Evolutionary conservation across 1,140 invertebrate genomes (phyloP), one percentile per base, ranked within the genome.

Genomic region (Nilaparvata lugens): DNA sequence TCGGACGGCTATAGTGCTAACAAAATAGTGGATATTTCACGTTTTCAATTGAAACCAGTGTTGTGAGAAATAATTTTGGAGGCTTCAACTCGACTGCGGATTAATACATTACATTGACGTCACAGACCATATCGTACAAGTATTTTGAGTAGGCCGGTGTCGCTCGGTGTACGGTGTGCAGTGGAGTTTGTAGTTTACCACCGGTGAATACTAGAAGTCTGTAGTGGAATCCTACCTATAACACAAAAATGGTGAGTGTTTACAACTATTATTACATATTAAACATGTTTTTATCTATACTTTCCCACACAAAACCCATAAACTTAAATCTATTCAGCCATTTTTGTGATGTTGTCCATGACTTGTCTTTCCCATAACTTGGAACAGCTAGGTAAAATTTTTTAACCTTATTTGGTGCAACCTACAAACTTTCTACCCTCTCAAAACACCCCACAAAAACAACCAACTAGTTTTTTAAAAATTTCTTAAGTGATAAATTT

Each of bases 191-290:
- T 67, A 67, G 64, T 67, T 65, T 62, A 63, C 63, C 61, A 64
- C 64, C 56, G 60, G 64, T 66, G 65, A 66, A 65, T 66, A 67
- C 61, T 66, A 67, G 31, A 11, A 35, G 64, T 63, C 62, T 60
- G 59, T 66, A 66, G 65, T 66, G 52, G 59, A 56, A 67, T 64
- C 58, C 58, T 35, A 57, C 52, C 63, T 60, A 45, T 61, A 64
- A 60, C 61, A 60, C 63, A 58, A 62, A 65, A 62, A 69, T 69
- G 68, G 68, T 69, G 61, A 69, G 68, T 69, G 24, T 59, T 38
- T 13, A n/a, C 21, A n/a, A n/a, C 11, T 28, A 23, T 18, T 53
- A 25, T 53, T 14, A 16, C 19, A 35, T 11, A 11, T 35, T 1
- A 35, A 35, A 35, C 31, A 35, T 35, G 31, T 11, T 11, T 35